Evolutionary conservation across 2,888 invertebrate genomes (phyloP), one percentile per base, ranked within the genome.

Genomic region (Tetragnatha montana): DNA sequence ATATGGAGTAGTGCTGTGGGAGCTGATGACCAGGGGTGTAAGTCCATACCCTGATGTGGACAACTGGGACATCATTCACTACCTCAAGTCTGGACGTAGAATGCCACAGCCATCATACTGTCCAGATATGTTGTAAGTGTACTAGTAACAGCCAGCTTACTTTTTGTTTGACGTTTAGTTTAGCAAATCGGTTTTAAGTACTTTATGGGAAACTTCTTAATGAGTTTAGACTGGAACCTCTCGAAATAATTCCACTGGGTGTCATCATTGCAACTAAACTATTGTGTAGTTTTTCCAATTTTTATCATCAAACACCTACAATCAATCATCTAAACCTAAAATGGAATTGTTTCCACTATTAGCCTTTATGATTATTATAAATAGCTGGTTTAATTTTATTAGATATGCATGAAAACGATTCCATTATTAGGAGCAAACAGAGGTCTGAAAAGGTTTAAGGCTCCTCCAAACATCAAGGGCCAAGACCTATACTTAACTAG

Each of bases 1-100:
- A 2, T 94, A 92, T 92, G 94, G 94, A 35, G 93, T 94, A 8
- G 93, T 94, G 1, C 88, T 94, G 35, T 94, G 94, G 94, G 94
- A 94, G 92, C 92, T 94, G 90, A 92, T 94, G 93, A 94, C 94
- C 4, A 92, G 94, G 60, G 94, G 94, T 49, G 93, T 93, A 74
- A 93, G 93, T 79, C 94, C 94, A 0, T 94, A 94, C 91, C 93
- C 94, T 6, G 94, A 94, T 88, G 94, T 94, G 1, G 94, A 94
- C 92, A 94, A 94, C 92, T 94, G 93, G 93, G 94, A 94, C 86
- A 93, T 94, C 78, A 92, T 94, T 50, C 93, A 93, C 12, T 94
- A 93, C 92, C 92, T 94, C 70, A 94, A 93, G 91, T 91, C 92
- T 19, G 94, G 94, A 1, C 91, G 94, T 69, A 92, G 94, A 21